Evolutionary conservation across 2,113 vertebrate species (phyloP).

Genomic region (Micronisus gabar): DNA sequence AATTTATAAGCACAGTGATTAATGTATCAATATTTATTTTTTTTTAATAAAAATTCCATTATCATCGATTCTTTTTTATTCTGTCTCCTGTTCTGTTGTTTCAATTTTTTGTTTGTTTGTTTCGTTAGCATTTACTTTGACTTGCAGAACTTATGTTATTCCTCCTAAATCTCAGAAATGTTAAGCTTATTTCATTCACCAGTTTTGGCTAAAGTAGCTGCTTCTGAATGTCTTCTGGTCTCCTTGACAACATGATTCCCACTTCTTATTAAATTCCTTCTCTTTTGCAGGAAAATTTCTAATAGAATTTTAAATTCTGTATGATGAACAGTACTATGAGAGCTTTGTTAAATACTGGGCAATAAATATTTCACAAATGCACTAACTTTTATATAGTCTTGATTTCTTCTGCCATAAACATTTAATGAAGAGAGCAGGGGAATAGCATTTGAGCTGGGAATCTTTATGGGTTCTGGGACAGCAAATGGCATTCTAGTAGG

Average conservation of each 20-base stretch:
- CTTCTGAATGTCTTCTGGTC: neutral
- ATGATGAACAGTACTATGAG: neutral
- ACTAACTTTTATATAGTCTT: neutral
- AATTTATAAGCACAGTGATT: neutral
- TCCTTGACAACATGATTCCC: neutral
- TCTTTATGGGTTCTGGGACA: neutral
- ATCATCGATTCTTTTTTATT: neutral
- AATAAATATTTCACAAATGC: neutral
- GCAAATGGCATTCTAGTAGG: neutral
- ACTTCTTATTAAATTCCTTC: neutral
- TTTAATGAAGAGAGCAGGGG: neutral
- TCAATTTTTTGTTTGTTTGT: neutral
- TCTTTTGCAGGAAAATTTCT: neutral
- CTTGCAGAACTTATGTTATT: neutral
- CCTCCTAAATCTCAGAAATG: neutral
- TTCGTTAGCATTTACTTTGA: neutral
- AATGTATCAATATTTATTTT: neutral
- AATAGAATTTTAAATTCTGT: neutral
- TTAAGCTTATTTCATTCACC: neutral
- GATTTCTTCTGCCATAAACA: neutral
- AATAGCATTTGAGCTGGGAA: neutral
- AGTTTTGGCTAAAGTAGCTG: neutral
- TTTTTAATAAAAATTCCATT: neutral
- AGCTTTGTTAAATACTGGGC: neutral
- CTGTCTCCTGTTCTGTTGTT: neutral